phyloP scores from a whole-genome alignment of 2,888 invertebrate species.

The Andrena bicolor region DNA sequence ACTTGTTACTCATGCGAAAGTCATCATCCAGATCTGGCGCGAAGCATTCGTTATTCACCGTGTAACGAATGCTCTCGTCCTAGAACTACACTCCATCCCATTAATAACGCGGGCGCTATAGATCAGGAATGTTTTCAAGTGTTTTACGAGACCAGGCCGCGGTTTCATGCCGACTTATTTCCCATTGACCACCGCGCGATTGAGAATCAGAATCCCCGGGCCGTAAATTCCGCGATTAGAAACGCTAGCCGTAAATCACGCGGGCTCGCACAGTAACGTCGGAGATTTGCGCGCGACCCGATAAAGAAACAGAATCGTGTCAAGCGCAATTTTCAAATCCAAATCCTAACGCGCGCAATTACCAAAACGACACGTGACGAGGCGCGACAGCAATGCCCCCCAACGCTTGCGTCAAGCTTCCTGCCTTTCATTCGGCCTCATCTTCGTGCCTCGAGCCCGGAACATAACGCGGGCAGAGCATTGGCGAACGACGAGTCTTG shows the following conservation, averaged over 20 bases:
- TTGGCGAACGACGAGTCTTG: conserved; percentile 6
- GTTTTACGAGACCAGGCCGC: neutral
- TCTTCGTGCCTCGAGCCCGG: no score
- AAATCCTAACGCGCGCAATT: neutral
- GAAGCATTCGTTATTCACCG: no score
- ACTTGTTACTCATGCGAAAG: no score
- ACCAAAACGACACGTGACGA: conserved; percentile 2
- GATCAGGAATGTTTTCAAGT: neutral
- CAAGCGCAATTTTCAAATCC: neutral
- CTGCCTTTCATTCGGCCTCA: neutral
- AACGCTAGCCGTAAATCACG: neutral
- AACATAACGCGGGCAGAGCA: no score
- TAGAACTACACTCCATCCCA: no score
- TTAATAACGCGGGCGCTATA: neutral
- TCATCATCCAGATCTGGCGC: no score
- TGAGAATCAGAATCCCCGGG: neutral
- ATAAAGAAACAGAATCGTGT: conserved; percentile 1
- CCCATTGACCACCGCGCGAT: neutral
- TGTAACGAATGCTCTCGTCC: no score
- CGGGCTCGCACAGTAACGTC: neutral
- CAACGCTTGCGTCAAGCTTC: neutral
- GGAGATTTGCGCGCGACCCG: neutral
- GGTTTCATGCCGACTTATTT: neutral
- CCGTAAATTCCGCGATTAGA: conserved; percentile 22
- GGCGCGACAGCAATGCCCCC: no score